Conservation (phyloP, 30 jellyfish, hydroid and myxozoan species). For the Cassiopea xamachana region DNA sequence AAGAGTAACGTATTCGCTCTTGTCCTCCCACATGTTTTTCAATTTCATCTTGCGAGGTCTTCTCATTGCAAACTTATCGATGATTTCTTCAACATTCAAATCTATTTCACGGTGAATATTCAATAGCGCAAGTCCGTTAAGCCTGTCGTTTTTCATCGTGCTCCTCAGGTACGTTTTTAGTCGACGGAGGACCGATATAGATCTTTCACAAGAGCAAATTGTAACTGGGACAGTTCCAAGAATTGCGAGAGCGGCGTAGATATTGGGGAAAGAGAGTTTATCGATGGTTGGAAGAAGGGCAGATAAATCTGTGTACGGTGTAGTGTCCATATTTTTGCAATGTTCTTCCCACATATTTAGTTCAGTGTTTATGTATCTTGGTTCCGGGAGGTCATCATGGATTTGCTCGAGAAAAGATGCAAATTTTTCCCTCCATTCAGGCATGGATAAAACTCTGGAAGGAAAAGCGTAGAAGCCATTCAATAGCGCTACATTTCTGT, state of each 20-base stretch:
- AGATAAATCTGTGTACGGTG: slow-evolving; percentile 8
- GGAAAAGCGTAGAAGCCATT: slow-evolving; percentile 68
- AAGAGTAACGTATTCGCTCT: no score
- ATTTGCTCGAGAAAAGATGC: not conserved
- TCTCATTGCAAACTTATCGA: no score
- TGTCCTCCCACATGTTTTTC: no score
- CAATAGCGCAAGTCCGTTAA: slow-evolving; percentile 52
- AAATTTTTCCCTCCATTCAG: slow-evolving; percentile 51
- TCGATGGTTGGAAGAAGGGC: slow-evolving; percentile 34
- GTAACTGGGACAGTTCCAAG: slow-evolving; percentile 76
- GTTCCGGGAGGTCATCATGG: slow-evolving; percentile 38
- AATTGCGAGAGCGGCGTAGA: slow-evolving; percentile 44
- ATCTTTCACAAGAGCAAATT: slow-evolving; percentile 72
- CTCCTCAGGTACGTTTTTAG: slow-evolving; percentile 61
- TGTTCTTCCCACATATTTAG: slow-evolving; percentile 41
- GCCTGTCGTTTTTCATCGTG: slow-evolving; percentile 30
- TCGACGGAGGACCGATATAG: slow-evolving; percentile 53
- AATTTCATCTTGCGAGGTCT: no score
- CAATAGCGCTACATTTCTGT: not conserved
- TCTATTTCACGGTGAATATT: slow-evolving; percentile 35
- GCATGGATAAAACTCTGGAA: not conserved
- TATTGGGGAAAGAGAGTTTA: slow-evolving; percentile 52
- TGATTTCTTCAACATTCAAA: not conserved
- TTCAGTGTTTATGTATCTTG: slow-evolving; percentile 40
- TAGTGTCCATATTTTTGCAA: not conserved